phyloP scores from a whole-genome alignment of 1,140 invertebrate genomes.

The Nilaparvata lugens region DNA sequence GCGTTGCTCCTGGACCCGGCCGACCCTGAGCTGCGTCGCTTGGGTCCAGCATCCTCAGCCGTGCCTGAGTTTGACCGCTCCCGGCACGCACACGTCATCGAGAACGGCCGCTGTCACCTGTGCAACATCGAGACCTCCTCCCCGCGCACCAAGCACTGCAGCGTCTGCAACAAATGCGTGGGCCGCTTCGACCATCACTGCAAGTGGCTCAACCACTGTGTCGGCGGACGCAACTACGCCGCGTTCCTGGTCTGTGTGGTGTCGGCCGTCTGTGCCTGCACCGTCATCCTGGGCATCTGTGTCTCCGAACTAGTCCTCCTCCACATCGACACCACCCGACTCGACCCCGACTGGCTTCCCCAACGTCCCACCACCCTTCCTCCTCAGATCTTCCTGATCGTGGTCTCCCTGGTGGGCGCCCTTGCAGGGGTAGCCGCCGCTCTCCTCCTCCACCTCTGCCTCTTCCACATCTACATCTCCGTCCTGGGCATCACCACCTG shows the following conservation, averaged over 20 bases:
- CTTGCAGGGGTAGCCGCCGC: constrained; percentile 65
- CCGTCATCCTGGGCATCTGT: constrained; percentile 58
- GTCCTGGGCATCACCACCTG: constrained; percentile 77
- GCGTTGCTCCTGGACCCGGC: constrained; percentile 80
- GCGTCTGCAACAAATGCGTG: constrained; percentile 94
- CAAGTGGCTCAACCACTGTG: constrained; percentile 96
- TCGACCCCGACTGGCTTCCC: constrained; percentile 39
- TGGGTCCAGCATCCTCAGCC: constrained; percentile 29
- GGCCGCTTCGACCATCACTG: constrained; percentile 90
- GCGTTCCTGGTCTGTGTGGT: constrained; percentile 77
- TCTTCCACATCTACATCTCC: constrained; percentile 82
- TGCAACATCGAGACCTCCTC: constrained; percentile 73
- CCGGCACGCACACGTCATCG: constrained; percentile 86
- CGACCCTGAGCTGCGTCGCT: constrained; percentile 54
- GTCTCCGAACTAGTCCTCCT: constrained; percentile 55
- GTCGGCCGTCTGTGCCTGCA: constrained; percentile 65
- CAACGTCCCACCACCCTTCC: constrained; percentile 20
- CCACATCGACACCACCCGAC: constrained; percentile 42
- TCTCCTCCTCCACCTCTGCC: constrained; percentile 76
- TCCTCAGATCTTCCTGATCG: constrained; percentile 29
- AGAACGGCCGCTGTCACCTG: constrained; percentile 87
- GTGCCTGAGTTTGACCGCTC: constrained; percentile 78
- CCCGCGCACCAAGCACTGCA: constrained; percentile 82
- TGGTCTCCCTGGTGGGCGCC: constrained; percentile 53
- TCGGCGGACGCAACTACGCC: constrained; percentile 82